Evolutionary conservation across 92 coral and sea anemone genomes (phyloP).

Genomic region (Muricea muricata): DNA sequence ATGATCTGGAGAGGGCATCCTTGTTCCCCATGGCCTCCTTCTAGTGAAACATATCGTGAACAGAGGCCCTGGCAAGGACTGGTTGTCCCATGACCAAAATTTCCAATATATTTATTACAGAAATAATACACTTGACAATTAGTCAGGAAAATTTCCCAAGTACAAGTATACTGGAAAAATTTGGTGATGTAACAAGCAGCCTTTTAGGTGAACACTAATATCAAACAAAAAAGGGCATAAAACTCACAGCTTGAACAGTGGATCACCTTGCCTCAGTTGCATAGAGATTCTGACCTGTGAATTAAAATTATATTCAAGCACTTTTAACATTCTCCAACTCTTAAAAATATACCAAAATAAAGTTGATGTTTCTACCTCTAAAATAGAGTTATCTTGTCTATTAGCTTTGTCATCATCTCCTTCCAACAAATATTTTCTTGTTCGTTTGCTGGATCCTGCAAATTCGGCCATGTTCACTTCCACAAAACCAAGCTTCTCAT

Average conservation of each 20-base stretch:
- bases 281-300: slow-evolving; percentile 82
- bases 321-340: not conserved
- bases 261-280: slow-evolving; percentile 92
- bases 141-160: no score
- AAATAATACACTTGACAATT: no score
- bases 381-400: slow-evolving; percentile 91
- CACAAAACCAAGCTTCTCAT: slow-evolving; percentile 96
- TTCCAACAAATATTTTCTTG: slow-evolving; percentile 84
- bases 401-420: slow-evolving; percentile 74
- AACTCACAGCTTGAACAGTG: slow-evolving; percentile 95
- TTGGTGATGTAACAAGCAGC: no score
- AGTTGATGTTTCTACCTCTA: slow-evolving; percentile 74
- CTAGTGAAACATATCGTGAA: no score
- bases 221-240: not conserved
- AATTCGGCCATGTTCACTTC: slow-evolving; percentile 94
- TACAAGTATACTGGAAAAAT: no score
- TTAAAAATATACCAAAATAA: not conserved
- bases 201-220: not conserved
- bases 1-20: no score
- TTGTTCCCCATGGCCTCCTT: no score
- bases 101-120: no score
- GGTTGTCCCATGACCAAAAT: no score
- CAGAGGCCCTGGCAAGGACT: no score
- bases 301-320: not conserved
- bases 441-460: slow-evolving; percentile 86